Conservation (phyloP, 2,113 vertebrate genomes). For the Ctenodactylus gundi region DNA sequence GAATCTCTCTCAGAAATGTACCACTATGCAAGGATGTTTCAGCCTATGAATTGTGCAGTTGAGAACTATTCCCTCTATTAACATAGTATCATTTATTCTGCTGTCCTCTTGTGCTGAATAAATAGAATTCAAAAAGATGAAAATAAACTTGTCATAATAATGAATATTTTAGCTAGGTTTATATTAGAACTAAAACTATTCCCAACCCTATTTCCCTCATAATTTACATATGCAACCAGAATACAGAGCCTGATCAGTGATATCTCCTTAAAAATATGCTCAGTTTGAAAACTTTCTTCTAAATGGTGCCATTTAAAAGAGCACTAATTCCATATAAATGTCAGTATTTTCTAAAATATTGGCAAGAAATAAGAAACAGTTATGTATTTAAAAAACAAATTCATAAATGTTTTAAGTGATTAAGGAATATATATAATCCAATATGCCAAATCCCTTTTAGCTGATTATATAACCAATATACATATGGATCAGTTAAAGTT, state of each 20-base stretch:
- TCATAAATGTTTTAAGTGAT: not conserved
- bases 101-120: slow-evolving; percentile 39
- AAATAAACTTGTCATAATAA: slow-evolving; percentile 55
- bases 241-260: not conserved
- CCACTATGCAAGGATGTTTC: not conserved
- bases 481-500: not conserved
- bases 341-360: slow-evolving; percentile 5
- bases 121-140: slow-evolving; percentile 48
- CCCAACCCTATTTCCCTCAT: not conserved
- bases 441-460: not conserved
- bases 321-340: not conserved
- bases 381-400: not conserved
- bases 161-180: slow-evolving; percentile 40
- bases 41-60: not conserved
- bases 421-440: not conserved
- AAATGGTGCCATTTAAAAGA: slow-evolving; percentile 8
- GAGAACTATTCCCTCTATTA: slow-evolving; percentile 2
- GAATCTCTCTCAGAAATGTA: not conserved
- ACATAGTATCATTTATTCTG: slow-evolving; percentile 53
- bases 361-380: slow-evolving; percentile 13
- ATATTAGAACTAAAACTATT: slow-evolving; percentile 40
- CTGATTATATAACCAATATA: not conserved
- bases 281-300: slow-evolving; percentile 41
- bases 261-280: not conserved
- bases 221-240: slow-evolving; percentile 53